These are phyloP conservation scores for Listrodromus nycthemerus DNA, from an alignment of 2,888 invertebrate species.

Conservation along the genomic window DNA sequence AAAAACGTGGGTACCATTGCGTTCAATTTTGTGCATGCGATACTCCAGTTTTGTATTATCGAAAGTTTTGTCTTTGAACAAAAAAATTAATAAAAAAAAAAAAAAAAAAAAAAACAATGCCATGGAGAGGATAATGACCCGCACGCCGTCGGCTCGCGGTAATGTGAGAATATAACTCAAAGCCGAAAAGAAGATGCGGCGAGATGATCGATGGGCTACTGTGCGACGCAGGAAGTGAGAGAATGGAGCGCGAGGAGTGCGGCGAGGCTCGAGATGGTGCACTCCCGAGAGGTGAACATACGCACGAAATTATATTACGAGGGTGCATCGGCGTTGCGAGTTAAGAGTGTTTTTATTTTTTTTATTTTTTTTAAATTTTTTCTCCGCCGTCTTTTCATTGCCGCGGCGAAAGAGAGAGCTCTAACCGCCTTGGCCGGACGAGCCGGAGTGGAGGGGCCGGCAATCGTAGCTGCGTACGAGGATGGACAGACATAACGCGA, in stretches of 20 bases:
- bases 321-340: slow-evolving; percentile 50
- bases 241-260: slow-evolving; percentile 39
- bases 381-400: slow-evolving; percentile 39
- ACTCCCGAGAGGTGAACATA: slow-evolving; percentile 42
- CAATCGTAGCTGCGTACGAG: slow-evolving; percentile 72
- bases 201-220: slow-evolving; percentile 63
- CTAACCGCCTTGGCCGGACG: slow-evolving; percentile 41
- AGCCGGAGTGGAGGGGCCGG: slow-evolving; percentile 65
- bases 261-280: slow-evolving; percentile 9
- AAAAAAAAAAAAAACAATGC: slow-evolving; percentile 1
- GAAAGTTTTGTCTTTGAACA: not conserved
- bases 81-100: not conserved
- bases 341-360: slow-evolving; percentile 24
- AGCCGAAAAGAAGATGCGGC: slow-evolving; percentile 28
- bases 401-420: slow-evolving; percentile 58
- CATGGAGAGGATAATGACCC: not conserved
- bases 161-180: not conserved
- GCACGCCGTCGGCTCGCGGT: not conserved
- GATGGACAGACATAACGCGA: slow-evolving; percentile 79
- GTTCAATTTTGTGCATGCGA: no score
- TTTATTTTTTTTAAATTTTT: slow-evolving; percentile 33
- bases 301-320: slow-evolving; percentile 65
- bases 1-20: no score
- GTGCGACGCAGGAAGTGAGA: slow-evolving; percentile 49
- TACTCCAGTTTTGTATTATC: no score